A percentile compares a stretch with the other conserved stretches of the same genome.
Evolutionary conservation across 37 sponge, comb jelly and placozoan species (phyloP).

Genomic region (Petrosia ficiformis): DNA sequence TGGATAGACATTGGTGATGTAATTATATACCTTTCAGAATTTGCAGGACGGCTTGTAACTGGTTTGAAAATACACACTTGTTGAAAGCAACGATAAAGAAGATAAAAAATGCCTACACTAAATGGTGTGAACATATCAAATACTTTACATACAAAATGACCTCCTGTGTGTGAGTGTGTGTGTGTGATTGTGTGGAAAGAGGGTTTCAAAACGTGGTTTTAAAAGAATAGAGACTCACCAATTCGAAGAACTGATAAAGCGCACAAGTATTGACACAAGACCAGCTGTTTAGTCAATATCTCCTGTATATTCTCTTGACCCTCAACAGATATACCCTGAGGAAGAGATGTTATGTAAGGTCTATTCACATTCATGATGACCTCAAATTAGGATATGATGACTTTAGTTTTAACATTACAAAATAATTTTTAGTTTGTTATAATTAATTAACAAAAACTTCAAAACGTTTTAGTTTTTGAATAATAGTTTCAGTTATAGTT

Average conservation of each 20-base stretch:
- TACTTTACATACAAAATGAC: conserved; percentile 89
- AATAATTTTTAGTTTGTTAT: too few relatives aligned
- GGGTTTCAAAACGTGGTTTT: too few relatives aligned
- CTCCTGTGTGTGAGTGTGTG: conserved; percentile 54
- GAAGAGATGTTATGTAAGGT: too few relatives aligned
- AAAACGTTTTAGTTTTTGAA: too few relatives aligned
- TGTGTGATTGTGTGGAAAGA: not conserved
- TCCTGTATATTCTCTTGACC: conserved; percentile 97
- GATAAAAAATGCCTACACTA: conserved; percentile 88
- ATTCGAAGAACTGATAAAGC: conserved; percentile 79
- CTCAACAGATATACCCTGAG: conserved; percentile 87
- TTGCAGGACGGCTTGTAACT: conserved; percentile 95
- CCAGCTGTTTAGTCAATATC: conserved; percentile 85
- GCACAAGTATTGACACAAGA: conserved; percentile 92
- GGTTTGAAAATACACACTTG: conserved; percentile 87
- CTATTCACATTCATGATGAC: too few relatives aligned
- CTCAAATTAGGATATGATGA: too few relatives aligned
- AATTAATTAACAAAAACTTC: too few relatives aligned
- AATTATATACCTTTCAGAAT: conserved; percentile 86
- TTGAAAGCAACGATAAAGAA: conserved; percentile 84
- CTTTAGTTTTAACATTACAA: too few relatives aligned
- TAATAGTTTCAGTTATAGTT: too few relatives aligned
- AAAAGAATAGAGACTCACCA: conserved; percentile 56
- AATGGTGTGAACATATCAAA: conserved; percentile 97
- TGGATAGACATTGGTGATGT: too few relatives aligned